phyloP scores from a whole-genome alignment of 2,797 vertebrate species.

The Rhadinocentrus ornatus region DNA sequence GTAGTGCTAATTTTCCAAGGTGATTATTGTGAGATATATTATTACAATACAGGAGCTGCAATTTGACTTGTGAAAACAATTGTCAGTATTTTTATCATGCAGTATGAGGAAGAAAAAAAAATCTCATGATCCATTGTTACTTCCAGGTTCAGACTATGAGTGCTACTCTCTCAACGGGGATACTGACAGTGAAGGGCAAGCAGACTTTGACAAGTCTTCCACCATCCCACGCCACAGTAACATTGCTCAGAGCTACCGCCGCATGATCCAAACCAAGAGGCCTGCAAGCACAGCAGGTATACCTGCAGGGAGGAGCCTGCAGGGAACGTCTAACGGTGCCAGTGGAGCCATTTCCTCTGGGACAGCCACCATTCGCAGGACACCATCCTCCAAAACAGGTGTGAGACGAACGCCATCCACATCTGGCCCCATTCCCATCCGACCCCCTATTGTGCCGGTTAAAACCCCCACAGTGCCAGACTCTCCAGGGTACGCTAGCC shows the following conservation, averaged over 20 bases:
- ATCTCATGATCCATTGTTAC: conserved; percentile 28
- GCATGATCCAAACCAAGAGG: conserved; percentile 97
- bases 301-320: conserved; percentile 80
- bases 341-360: conserved; percentile 83
- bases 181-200: conserved; percentile 86
- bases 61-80: conserved; percentile 17
- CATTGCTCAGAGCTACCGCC: conserved; percentile 96
- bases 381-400: conserved; percentile 93
- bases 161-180: conserved; percentile 97
- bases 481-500: conserved; percentile 82
- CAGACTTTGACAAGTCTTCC: conserved; percentile 96
- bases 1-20: not conserved
- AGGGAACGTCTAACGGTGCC: conserved; percentile 75
- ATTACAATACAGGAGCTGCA: conserved; percentile 11
- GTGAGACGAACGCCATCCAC: conserved; percentile 93
- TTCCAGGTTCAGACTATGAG: conserved; percentile 93
- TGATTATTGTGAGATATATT: not conserved
- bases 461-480: conserved; percentile 95
- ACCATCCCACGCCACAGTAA: conserved; percentile 97
- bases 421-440: conserved; percentile 94
- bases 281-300: conserved; percentile 94
- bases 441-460: conserved; percentile 94
- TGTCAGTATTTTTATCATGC: conserved; percentile 17
- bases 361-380: conserved; percentile 96
- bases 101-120: conserved; percentile 4